Conservation (phyloP, 2,113 vertebrate genomes). For the Calcarius ornatus region DNA sequence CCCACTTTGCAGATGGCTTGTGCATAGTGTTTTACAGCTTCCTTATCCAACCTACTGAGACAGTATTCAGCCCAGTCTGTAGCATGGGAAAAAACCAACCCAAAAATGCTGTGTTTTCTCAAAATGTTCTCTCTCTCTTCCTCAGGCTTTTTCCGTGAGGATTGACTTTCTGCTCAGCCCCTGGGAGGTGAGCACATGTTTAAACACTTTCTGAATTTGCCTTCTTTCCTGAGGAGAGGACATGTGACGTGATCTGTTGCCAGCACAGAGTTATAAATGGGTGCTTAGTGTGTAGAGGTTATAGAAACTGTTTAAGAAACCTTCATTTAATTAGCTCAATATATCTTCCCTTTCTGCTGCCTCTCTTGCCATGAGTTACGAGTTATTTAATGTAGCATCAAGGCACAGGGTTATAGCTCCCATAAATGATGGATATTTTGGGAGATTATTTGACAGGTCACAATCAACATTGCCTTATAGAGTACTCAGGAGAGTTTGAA, state of each 20-base stretch:
- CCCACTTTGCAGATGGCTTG: not conserved
- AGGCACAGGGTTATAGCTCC: not conserved
- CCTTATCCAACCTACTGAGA: too few relatives aligned
- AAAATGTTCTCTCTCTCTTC: not conserved
- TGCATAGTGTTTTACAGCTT: not conserved
- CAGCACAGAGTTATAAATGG: not conserved
- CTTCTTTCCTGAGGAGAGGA: not conserved
- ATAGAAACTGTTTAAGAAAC: constrained; percentile 1
- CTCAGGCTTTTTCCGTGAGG: not conserved
- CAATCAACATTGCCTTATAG: constrained; percentile 40
- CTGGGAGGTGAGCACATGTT: not conserved
- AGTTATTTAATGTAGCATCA: not conserved
- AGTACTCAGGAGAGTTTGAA: not conserved
- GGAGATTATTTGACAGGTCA: not conserved
- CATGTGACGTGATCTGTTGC: not conserved
- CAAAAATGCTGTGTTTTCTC: not conserved
- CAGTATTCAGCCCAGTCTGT: not conserved
- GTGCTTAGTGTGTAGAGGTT: not conserved
- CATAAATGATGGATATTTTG: constrained; percentile 6
- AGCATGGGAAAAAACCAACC: too few relatives aligned
- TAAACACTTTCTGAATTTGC: not conserved
- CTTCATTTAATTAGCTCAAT: not conserved
- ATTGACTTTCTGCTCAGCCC: not conserved
- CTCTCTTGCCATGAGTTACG: not conserved
- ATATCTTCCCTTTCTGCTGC: not conserved